Evolutionary conservation across 2,797 vertebrate species (phyloP).

Genomic region (Myotis pilosus): DNA sequence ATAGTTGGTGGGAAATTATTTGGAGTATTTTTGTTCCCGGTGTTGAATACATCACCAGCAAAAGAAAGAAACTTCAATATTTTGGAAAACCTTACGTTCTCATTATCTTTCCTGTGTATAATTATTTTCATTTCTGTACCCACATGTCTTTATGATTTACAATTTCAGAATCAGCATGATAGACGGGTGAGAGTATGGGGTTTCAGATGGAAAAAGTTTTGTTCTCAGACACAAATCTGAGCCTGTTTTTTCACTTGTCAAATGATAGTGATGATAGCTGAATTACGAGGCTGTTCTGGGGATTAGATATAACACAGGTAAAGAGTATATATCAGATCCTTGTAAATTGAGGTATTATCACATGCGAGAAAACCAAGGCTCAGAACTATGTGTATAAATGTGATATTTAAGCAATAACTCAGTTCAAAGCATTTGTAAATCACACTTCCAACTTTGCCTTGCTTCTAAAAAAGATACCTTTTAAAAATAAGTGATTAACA

Average conservation of each 20-base stretch:
- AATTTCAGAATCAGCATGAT: neutral
- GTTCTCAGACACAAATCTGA: neutral
- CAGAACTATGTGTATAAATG: neutral
- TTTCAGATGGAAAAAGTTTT: neutral
- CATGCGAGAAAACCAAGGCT: neutral
- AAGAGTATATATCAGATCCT: neutral
- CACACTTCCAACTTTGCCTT: neutral
- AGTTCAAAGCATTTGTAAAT: neutral
- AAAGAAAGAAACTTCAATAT: neutral
- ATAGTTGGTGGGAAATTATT: slow-evolving; percentile 52
- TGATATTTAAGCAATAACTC: neutral
- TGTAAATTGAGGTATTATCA: neutral
- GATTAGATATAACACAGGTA: neutral
- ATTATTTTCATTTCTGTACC: neutral
- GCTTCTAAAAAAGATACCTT: neutral
- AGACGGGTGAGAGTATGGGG: accelerated
- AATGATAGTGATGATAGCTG: neutral
- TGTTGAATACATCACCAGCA: neutral
- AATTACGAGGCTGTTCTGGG: neutral
- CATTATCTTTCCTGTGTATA: neutral
- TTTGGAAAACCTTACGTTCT: neutral
- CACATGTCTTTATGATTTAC: neutral
- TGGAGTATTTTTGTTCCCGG: neutral
- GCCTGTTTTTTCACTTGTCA: neutral
- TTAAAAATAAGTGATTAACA: neutral